Evolutionary conservation across 64 coral and sea anemone species (phyloP).

Genomic region (Astreopora myriophthalma): DNA sequence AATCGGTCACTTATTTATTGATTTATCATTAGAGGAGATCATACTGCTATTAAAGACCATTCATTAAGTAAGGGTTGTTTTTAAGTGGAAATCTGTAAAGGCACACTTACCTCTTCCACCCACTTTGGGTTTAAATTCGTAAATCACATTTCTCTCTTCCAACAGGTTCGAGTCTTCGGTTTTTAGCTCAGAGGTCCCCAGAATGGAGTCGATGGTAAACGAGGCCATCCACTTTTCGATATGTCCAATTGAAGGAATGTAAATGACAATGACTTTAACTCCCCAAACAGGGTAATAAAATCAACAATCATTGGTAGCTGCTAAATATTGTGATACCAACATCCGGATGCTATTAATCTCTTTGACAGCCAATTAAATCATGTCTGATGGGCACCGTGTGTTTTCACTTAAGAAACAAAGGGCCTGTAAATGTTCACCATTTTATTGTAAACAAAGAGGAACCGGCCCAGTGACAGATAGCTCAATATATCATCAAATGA

Average conservation of each 20-base stretch:
- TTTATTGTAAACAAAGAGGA: constrained; percentile 40
- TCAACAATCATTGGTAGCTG: constrained; percentile 17
- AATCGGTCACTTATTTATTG: not conserved
- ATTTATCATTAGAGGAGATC: not conserved
- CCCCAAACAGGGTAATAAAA: constrained; percentile 5
- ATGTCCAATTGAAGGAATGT: not conserved
- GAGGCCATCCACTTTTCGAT: not conserved
- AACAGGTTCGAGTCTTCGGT: not conserved
- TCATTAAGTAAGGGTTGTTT: not conserved
- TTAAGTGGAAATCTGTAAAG: not conserved
- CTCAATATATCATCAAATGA: constrained; percentile 25
- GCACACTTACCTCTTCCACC: not conserved
- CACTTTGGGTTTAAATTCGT: not conserved
- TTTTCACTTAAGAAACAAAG: constrained; percentile 60
- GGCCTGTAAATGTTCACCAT: constrained; percentile 57
- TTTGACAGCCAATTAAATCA: constrained; percentile 74
- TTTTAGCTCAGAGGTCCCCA: not conserved
- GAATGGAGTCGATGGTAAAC: not conserved
- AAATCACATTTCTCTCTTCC: not conserved
- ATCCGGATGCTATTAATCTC: constrained; percentile 51
- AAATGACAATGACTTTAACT: not conserved
- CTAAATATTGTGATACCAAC: constrained; percentile 5
- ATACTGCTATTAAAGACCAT: not conserved
- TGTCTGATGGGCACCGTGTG: constrained; percentile 28
- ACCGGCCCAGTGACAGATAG: not conserved